Conservation (phyloP, 2,797 vertebrate species). For the Platalea minor region DNA sequence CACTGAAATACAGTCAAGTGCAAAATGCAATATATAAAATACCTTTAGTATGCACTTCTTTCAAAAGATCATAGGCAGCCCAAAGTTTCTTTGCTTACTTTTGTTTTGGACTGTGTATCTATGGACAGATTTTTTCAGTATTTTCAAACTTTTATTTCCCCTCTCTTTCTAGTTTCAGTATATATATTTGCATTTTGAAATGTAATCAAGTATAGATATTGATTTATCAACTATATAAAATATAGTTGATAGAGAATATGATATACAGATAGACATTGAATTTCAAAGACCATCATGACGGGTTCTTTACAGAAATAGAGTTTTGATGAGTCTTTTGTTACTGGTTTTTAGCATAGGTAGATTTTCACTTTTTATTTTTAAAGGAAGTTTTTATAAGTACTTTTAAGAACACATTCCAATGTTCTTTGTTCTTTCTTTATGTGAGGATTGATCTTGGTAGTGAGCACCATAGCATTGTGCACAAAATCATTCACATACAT, state of each 20-base stretch:
- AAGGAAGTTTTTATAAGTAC: not conserved
- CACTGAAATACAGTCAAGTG: not conserved
- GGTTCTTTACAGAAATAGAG: not conserved
- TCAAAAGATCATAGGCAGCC: not conserved
- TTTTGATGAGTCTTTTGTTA: not conserved
- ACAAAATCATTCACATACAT: not conserved
- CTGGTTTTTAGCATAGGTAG: not conserved
- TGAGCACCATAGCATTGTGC: accelerated
- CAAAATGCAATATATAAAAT: not conserved
- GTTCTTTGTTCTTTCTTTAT: not conserved
- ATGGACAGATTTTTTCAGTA: not conserved
- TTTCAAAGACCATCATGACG: not conserved
- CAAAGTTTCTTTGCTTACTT: not conserved
- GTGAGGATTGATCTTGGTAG: not conserved
- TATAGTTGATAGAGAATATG: not conserved
- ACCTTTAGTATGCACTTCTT: not conserved
- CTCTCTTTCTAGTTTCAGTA: not conserved
- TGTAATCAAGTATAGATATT: not conserved
- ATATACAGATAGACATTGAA: not conserved
- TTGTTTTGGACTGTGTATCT: not conserved
- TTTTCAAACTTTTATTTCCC: not conserved
- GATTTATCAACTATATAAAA: not conserved
- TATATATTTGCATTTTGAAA: not conserved
- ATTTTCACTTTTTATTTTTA: not conserved
- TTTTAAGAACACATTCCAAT: not conserved